phyloP scores from a whole-genome alignment of 64 coral and sea anemone genomes.

The Porites australiensis region DNA sequence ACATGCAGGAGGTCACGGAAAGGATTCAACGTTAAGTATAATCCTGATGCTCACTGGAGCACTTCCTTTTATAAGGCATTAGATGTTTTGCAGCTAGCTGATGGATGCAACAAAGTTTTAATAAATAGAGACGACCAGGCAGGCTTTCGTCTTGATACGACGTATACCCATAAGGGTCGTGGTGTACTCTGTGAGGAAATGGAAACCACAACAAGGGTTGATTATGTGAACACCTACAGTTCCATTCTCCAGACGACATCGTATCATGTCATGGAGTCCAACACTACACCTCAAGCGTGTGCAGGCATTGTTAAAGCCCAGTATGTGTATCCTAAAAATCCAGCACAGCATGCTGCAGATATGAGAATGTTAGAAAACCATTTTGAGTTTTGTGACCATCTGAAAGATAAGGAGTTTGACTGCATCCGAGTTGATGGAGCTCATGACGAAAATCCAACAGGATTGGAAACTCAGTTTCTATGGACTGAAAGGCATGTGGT shows the following conservation, averaged over 20 bases:
- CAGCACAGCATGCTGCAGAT: conserved; percentile 69
- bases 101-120: conserved; percentile 40
- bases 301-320: conserved; percentile 48
- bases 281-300: conserved; percentile 29
- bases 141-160: conserved; percentile 28
- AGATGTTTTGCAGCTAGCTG: conserved; percentile 14
- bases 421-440: conserved; percentile 43
- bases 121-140: conserved; percentile 59
- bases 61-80: conserved; percentile 27
- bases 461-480: conserved; percentile 34
- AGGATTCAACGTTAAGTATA: conserved; percentile 2
- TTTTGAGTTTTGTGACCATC: neutral
- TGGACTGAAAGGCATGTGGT: conserved; percentile 44
- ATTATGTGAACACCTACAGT: conserved; percentile 57
- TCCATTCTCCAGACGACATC: conserved; percentile 56
- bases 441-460: conserved; percentile 25
- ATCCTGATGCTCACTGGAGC: conserved; percentile 48
- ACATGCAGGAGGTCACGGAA: conserved; percentile 1
- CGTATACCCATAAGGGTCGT: conserved; percentile 57
- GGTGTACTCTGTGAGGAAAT: conserved; percentile 10
- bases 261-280: conserved; percentile 34
- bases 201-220: conserved; percentile 43
- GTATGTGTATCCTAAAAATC: conserved; percentile 16
- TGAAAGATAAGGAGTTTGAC: conserved; percentile 45
- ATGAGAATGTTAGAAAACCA: conserved; percentile 23